phyloP scores from a whole-genome alignment of 2,888 invertebrate genomes.

The Himalopsyche kuldschensis region DNA sequence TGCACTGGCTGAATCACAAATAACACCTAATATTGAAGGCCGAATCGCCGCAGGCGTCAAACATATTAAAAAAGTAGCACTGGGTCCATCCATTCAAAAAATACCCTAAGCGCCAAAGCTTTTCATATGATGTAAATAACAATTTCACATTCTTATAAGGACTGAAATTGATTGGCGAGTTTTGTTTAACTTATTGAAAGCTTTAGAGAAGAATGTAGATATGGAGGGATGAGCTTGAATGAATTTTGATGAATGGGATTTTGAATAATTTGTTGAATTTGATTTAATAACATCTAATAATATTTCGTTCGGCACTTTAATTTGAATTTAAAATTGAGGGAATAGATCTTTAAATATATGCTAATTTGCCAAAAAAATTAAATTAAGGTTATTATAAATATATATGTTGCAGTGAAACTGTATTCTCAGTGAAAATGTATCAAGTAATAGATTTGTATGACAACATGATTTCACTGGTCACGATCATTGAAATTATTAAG shows the following conservation, averaged over 20 bases:
- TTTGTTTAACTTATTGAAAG: not conserved
- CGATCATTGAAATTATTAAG: too few species aligned
- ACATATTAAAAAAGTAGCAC: slow-evolving; percentile 18
- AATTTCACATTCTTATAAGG: not conserved
- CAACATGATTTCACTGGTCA: too few species aligned
- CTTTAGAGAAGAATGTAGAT: not conserved
- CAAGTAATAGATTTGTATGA: too few species aligned
- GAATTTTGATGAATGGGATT: not conserved
- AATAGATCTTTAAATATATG: not conserved
- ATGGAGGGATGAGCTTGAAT: not conserved
- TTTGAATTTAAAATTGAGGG: not conserved
- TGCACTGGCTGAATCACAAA: not conserved
- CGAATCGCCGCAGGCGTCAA: slow-evolving; percentile 11
- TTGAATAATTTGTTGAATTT: not conserved
- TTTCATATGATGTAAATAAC: not conserved
- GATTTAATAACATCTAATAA: not conserved
- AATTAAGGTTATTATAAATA: too few species aligned
- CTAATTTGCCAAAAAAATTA: not conserved
- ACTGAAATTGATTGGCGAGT: not conserved
- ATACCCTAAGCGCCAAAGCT: not conserved
- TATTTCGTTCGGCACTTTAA: not conserved
- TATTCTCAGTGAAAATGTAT: too few species aligned
- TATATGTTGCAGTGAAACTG: too few species aligned
- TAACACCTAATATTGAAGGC: slow-evolving; percentile 3
- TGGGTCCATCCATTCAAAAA: not conserved